These are phyloP conservation scores for Epinotia nisella DNA, from an alignment of 2,888 invertebrate genomes.

Conservation along the genomic window DNA sequence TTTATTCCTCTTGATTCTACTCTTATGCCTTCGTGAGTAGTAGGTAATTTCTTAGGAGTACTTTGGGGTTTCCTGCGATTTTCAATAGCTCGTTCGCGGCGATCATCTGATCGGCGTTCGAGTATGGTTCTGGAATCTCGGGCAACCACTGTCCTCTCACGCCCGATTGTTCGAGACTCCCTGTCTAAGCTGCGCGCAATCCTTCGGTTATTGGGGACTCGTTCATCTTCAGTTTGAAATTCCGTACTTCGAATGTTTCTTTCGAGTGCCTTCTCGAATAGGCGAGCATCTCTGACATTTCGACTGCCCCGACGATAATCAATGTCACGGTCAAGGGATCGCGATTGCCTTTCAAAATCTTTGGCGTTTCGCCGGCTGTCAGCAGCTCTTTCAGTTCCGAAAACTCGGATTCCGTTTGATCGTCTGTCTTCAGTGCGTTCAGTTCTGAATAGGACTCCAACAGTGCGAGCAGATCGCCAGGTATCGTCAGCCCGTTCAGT, in stretches of 20 bases:
- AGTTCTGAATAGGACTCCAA: background rate
- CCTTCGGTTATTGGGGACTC: conserved; percentile 16
- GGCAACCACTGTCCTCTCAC: conserved; percentile 6
- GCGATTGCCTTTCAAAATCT: conserved; percentile 4
- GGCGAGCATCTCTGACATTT: conserved; percentile 4
- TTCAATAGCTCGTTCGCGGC: conserved; percentile 9
- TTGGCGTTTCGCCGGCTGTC: background rate
- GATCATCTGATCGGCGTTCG: conserved; percentile 13
- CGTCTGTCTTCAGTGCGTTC: conserved; percentile 3
- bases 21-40: background rate
- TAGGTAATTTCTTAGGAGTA: conserved; percentile 3
- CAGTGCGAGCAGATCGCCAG: background rate
- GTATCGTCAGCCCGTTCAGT: conserved; percentile 7
- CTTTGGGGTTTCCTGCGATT: conserved; percentile 5
- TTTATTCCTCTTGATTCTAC: conserved; percentile 10
- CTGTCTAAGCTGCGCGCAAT: conserved; percentile 27
- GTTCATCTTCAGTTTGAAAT: conserved; percentile 8
- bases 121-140: conserved; percentile 6
- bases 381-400: background rate
- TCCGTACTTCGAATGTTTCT: conserved; percentile 6
- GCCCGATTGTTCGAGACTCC: conserved; percentile 6
- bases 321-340: conserved; percentile 13
- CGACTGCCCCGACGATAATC: conserved; percentile 2
- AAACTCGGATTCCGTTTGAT: background rate
- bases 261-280: background rate